Base-by-base conservation (phyloP, 1,140 invertebrate species). In the Drosophila lacteicornis region DNA sequence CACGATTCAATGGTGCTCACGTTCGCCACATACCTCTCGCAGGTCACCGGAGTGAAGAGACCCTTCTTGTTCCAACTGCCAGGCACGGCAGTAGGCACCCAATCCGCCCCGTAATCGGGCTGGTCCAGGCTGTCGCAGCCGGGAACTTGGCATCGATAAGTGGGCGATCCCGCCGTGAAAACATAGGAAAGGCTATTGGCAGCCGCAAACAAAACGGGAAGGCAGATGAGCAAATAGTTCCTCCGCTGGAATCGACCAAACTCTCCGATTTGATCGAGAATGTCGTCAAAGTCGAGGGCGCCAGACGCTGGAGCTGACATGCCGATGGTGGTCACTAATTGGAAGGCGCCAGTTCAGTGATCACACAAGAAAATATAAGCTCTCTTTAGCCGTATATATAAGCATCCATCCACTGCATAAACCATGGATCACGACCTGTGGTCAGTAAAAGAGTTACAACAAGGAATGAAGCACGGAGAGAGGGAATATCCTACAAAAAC, bases 131-230 rank as follows among this genome's bases (percentile, higher is more conserved):
- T 76, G 69, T 95, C 94, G 70, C 94, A 95, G 50, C 93, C 93
- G 0, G 93, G 93, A 56, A 95, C 91, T 19, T 90, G 91, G 71
- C 94, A 95, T 80, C 94, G 94, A 65, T 66, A 93, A 75, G 88
- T 83, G 9, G 94, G 94, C 19, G 93, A 91, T 61, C 94, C 94
- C 22, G 94, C 94, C 6, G 94, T 94, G 80, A 95, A 95, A 8
- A 95, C 94, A 80, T 95, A 95, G 15, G 94, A 94, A 12, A 95
- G 91, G 91, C 94, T 95, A 75, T 94, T 94, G 9, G 94, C 94
- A 11, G 94, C 94, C 17, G 88, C 93, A 79, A 95, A 94, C 42
- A 95, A 83, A 22, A 95, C 94, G 9, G 94, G 94, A 30, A 95
- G 74, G 82, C 94, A 95, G 12, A 95, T 92, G n/a, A 95, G 86